Evolutionary conservation across 92 coral and sea anemone genomes (phyloP).

Genomic region (Paramuricea clavata): DNA sequence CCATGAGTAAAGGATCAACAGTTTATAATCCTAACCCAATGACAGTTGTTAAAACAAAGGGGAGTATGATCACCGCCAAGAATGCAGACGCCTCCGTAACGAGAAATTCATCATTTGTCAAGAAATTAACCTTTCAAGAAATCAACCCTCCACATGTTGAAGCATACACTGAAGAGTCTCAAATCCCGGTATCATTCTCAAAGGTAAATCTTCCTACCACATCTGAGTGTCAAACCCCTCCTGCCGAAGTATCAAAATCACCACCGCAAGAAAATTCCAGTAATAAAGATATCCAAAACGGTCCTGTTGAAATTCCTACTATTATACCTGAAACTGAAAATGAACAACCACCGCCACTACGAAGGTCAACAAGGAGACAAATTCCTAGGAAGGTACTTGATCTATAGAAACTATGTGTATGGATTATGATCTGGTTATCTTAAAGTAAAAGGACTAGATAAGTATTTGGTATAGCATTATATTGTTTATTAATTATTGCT

Average conservation of each 20-base stretch:
- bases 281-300: neutral
- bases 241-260: neutral
- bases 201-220: no score
- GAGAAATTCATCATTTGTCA: neutral
- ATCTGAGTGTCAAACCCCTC: neutral
- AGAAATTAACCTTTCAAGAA: neutral
- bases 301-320: neutral
- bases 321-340: neutral
- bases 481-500: no score
- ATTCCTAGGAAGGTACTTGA: neutral
- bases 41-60: neutral
- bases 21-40: neutral
- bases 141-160: neutral
- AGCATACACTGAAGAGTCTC: neutral
- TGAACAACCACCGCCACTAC: neutral
- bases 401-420: no score
- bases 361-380: neutral
- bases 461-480: no score
- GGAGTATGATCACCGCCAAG: neutral
- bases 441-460: no score
- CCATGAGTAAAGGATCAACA: slow-evolving; percentile 38
- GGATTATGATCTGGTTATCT: no score
- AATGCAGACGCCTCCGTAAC: neutral
- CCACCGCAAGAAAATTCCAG: neutral
- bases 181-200: neutral